Base-by-base conservation (phyloP, 2,888 invertebrate genomes). In the Andrena dorsata region DNA sequence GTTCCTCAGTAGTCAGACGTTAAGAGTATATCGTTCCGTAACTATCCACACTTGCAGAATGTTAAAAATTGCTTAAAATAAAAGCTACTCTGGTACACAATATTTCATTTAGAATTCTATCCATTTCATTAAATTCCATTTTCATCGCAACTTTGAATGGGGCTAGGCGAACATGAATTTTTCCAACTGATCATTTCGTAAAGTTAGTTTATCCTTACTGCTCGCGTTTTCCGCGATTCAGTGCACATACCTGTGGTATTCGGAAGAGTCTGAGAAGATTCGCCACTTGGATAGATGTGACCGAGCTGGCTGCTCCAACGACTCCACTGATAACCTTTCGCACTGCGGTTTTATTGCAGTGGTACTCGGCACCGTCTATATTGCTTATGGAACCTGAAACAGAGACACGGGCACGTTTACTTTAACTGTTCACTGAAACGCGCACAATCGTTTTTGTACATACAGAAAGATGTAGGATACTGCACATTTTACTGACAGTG, bases 221-320 rank as follows among this genome's bases (percentile, higher is more conserved):
- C 10, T 8, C n/a, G 20, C n/a, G 20, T 5, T 23, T 7, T n/a
- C 20, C 23, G n/a, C 1, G 23, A 80, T 68, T 71, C 80, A n/a
- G 6, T 20, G 28, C 77, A 90, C 92, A 84, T 85, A 93, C 93
- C 92, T 93, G 98, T 13, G 99, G 98, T 93, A 99, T 99, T 92
- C 97, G 97, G 95, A 99, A 99, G 75, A 99, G 96, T 58, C 98
- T 96, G 80, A 99, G 94, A 80, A 98, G 95, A 94, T 98, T 99
- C 83, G 98, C 98, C 82, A 99, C 98, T 95, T 99, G 98, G 91
- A 99, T 98, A 60, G 98, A 98, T 70, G 98, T 99, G 88, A 98
- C 98, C 91, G 98, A 98, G 56, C 98, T 98, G 20, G 98, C 97
- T 4, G 98, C 98, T 2, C 97, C 98, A 49, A 98, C 97, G 8